These are phyloP conservation scores for Dryobates pubescens DNA, from an alignment of 2,797 vertebrate genomes.

Conservation along the genomic window DNA sequence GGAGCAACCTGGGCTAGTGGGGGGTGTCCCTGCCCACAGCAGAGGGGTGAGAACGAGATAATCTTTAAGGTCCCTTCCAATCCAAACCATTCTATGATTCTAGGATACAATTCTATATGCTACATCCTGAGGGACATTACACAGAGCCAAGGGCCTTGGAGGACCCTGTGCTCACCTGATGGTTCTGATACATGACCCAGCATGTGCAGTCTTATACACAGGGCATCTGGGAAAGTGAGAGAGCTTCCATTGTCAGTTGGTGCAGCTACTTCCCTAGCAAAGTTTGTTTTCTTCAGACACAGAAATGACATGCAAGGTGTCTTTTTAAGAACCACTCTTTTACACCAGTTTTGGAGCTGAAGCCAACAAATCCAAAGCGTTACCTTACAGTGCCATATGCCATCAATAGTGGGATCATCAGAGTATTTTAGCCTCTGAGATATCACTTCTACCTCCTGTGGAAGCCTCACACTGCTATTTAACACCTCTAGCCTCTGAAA, in stretches of 20 bases:
- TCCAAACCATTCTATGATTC: no score
- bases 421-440: not conserved
- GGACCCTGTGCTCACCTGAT: not conserved
- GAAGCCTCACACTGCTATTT: not conserved
- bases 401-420: not conserved
- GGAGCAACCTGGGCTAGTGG: no score
- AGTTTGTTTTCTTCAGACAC: not conserved
- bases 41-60: no score
- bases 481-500: slow-evolving; percentile 31
- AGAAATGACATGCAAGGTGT: not conserved
- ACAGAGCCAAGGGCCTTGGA: not conserved
- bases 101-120: not conserved
- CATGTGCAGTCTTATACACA: rapidly evolving
- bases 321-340: not conserved
- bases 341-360: not conserved
- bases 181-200: rapidly evolving
- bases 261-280: not conserved
- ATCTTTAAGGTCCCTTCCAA: no score
- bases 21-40: no score
- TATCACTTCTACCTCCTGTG: not conserved
- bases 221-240: not conserved
- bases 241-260: not conserved
- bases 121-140: not conserved
- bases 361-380: not conserved
- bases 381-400: not conserved